Percentiles rank a stretch among this genome's conserved stretches.
phyloP scores from a whole-genome alignment of 2,113 vertebrate genomes.

The Lasiurus borealis region DNA sequence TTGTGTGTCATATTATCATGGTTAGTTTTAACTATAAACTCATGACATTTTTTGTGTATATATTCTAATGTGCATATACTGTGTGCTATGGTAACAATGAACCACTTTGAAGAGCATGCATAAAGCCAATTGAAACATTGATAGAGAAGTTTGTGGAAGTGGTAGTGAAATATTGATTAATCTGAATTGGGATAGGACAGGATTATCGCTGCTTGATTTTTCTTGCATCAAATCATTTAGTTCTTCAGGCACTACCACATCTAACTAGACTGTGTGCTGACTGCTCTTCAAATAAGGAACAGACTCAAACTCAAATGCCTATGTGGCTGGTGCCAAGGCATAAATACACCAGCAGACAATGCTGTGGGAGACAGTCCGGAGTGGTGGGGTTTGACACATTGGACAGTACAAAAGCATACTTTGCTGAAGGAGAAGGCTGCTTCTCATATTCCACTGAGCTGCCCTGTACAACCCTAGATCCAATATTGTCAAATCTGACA shows the following conservation, averaged over 20 bases:
- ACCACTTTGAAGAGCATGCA: no score
- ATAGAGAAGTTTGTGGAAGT: neutral
- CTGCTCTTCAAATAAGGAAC: neutral
- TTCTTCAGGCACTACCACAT: neutral
- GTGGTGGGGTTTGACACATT: rapidly evolving
- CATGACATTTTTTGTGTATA: neutral
- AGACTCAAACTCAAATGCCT: neutral
- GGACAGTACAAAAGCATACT: neutral
- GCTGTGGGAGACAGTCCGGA: neutral
- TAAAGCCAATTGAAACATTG: neutral
- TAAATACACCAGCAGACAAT: no score
- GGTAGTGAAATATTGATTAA: neutral
- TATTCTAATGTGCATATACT: neutral
- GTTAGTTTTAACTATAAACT: neutral
- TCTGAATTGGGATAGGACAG: neutral
- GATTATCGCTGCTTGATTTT: neutral
- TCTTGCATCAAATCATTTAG: neutral
- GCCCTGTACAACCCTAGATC: neutral
- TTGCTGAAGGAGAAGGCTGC: neutral
- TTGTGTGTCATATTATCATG: neutral
- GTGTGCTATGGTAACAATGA: neutral
- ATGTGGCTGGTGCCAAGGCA: neutral
- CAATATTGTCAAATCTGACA: neutral
- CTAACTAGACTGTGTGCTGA: neutral
- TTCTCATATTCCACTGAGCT: neutral